Percentiles rank a stretch among this genome's conserved stretches.
These are phyloP conservation scores for Fragum fragum DNA, from an alignment of 2,888 invertebrate species.

Conservation along the genomic window DNA sequence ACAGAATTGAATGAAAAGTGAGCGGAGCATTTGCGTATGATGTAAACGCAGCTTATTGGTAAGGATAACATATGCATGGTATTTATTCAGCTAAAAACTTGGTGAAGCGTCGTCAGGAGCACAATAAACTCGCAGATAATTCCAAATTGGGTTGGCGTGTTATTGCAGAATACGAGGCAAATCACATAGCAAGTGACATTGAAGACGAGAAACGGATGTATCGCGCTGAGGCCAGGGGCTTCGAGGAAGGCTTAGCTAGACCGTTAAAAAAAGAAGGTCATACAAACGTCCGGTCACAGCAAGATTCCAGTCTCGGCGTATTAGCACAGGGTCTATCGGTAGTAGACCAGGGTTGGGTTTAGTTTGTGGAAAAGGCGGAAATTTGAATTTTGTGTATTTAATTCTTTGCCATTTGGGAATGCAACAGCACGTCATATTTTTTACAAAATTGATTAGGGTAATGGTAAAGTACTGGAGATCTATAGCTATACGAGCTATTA, in stretches of 20 bases:
- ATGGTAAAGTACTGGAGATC: not conserved
- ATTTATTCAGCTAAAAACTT: slow-evolving; percentile 1
- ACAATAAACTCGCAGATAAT: slow-evolving; percentile 30
- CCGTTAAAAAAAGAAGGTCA: not conserved
- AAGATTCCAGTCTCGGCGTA: not conserved
- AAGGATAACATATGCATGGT: not conserved
- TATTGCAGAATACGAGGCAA: slow-evolving; percentile 26
- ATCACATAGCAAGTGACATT: slow-evolving; percentile 33
- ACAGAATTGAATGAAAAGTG: no score
- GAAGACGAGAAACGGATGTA: slow-evolving; percentile 38
- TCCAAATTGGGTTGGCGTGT: slow-evolving; percentile 33
- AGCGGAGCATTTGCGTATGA: no score
- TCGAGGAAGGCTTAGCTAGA: slow-evolving; percentile 14
- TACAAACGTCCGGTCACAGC: not conserved
- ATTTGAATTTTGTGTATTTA: slow-evolving; percentile 26
- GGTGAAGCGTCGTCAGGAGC: slow-evolving; percentile 8
- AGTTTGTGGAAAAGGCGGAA: not conserved
- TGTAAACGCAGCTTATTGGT: no score
- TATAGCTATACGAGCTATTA: not conserved
- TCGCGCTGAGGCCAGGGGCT: slow-evolving; percentile 32
- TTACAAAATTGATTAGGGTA: not conserved
- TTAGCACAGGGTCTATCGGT: no score
- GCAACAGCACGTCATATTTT: slow-evolving; percentile 17
- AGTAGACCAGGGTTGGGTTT: not conserved
- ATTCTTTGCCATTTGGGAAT: slow-evolving; percentile 34